Percentiles rank a stretch among this genome's conserved stretches.
Evolutionary conservation across 2,113 vertebrate species (phyloP).

Genomic region (Ciconia maguari): DNA sequence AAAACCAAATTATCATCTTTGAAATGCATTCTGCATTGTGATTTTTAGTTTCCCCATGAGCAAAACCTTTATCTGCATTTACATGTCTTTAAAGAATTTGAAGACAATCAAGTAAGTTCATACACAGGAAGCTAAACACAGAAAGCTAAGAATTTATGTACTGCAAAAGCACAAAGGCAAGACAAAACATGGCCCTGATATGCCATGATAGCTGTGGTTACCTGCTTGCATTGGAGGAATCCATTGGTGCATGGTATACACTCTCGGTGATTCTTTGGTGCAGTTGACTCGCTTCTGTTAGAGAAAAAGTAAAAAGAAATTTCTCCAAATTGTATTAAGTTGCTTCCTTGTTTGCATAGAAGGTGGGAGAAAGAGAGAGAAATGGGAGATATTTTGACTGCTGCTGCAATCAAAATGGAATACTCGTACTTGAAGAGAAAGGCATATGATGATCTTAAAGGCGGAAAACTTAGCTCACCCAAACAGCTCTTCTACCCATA

Average conservation of each 20-base stretch:
- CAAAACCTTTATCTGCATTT: neutral
- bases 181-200: neutral
- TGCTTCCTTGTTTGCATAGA: neutral
- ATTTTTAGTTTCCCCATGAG: neutral
- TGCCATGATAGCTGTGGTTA: neutral
- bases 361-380: no score
- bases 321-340: neutral
- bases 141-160: neutral
- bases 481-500: neutral
- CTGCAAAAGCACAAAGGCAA: neutral
- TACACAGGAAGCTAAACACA: neutral
- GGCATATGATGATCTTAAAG: neutral
- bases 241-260: conserved; percentile 84
- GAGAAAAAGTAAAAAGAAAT: conserved; percentile 30
- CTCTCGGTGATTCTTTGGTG: conserved; percentile 86
- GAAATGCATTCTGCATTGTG: neutral
- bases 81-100: neutral
- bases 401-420: neutral
- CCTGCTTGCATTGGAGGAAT: conserved; percentile 73
- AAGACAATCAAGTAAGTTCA: neutral
- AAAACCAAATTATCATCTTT: neutral
- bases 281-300: conserved; percentile 87
- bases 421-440: neutral
- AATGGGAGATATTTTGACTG: neutral
- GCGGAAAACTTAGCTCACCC: neutral